phyloP scores from a whole-genome alignment of 2,113 vertebrate genomes.

The Halcyon senegalensis region DNA sequence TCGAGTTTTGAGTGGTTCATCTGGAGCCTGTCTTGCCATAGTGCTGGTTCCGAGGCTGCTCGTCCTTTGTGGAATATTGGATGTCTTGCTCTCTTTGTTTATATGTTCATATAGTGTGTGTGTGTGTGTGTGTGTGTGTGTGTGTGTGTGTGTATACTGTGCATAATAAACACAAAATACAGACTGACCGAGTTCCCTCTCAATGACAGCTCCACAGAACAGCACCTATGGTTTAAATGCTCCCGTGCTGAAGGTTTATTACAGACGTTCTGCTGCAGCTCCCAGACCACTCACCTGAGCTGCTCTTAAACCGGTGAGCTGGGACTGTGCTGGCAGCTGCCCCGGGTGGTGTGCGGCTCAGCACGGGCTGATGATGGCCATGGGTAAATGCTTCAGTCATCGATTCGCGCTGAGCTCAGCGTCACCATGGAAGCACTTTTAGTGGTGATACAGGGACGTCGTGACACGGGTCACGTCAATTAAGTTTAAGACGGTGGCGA shows the following conservation, averaged over 20 bases:
- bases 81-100: not conserved
- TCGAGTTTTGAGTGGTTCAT: not conserved
- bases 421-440: not conserved
- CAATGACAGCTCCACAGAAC: rapidly evolving
- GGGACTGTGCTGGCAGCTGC: not conserved
- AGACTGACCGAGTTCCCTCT: not conserved
- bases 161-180: not conserved
- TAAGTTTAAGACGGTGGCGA: not conserved
- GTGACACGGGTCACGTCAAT: rapidly evolving
- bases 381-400: not conserved
- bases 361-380: not conserved
- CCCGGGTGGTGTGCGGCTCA: rapidly evolving
- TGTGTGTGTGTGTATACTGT: not conserved
- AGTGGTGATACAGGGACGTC: rapidly evolving
- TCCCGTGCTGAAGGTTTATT: rapidly evolving
- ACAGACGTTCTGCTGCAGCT: not conserved
- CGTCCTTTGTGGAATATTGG: not conserved
- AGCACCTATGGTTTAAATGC: not conserved
- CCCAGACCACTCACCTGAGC: not conserved
- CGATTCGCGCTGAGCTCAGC: not conserved
- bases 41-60: not conserved
- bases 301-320: not conserved
- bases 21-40: not conserved
- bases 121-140: no score
- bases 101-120: no score